Conservation (phyloP, 1,140 invertebrate species). For the Episyrphus balteatus region DNA sequence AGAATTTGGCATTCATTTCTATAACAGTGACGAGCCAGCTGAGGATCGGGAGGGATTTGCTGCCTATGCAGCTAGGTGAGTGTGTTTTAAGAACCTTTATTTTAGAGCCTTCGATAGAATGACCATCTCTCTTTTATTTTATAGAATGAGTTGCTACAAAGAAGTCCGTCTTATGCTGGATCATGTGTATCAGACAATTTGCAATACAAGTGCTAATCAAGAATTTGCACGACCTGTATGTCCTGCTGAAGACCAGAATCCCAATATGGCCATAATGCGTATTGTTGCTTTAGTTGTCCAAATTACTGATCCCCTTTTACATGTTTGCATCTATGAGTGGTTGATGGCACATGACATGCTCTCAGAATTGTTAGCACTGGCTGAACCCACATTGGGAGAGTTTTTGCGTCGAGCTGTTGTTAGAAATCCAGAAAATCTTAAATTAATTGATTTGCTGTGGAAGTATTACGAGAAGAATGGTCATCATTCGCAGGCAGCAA, state of each 20-base stretch:
- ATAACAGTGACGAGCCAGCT: constrained; percentile 68
- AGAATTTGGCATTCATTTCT: constrained; percentile 77
- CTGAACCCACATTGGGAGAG: constrained; percentile 68
- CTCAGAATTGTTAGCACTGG: constrained; percentile 65
- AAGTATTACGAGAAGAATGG: constrained; percentile 89
- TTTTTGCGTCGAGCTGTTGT: constrained; percentile 57
- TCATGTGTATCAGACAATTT: constrained; percentile 54
- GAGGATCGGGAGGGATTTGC: constrained; percentile 67
- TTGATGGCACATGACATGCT: constrained; percentile 58
- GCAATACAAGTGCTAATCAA: constrained; percentile 16
- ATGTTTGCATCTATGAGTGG: constrained; percentile 90
- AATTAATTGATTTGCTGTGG: constrained; percentile 82
- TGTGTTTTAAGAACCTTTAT: not conserved
- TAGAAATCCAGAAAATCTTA: constrained; percentile 43
- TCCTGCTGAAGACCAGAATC: constrained; percentile 6
- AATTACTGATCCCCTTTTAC: constrained; percentile 73
- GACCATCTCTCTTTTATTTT: not conserved
- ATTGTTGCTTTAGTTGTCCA: constrained; percentile 42
- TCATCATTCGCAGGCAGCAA: constrained; percentile 86
- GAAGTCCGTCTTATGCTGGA: constrained; percentile 72
- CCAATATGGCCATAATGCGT: constrained; percentile 32
- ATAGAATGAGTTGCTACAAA: constrained; percentile 75
- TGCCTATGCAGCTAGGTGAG: constrained; percentile 42
- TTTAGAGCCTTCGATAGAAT: not conserved
- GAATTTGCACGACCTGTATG: constrained; percentile 4